Evolutionary conservation across 1,140 invertebrate species (phyloP).

Genomic region (Gonatopus flavifemur): DNA sequence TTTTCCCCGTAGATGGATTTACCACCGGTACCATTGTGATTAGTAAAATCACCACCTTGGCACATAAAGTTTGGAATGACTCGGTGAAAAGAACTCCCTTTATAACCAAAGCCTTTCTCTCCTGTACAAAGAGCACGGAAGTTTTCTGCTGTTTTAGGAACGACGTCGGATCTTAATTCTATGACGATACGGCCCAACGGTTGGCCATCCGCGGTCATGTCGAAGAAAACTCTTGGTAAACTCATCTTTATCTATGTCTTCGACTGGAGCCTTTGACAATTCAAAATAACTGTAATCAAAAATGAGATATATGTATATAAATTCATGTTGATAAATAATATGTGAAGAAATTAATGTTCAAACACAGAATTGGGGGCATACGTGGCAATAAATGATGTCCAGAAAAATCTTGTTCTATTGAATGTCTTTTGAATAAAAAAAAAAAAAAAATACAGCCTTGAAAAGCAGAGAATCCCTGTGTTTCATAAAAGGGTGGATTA

Average conservation of each 20-base stretch:
- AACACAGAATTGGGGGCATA: too few species aligned
- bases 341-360: too few species aligned
- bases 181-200: conserved; percentile 72
- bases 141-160: conserved; percentile 78
- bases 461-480: too few species aligned
- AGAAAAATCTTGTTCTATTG: too few species aligned
- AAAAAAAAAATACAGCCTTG: too few species aligned
- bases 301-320: neutral
- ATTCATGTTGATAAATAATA: too few species aligned
- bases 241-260: conserved; percentile 56
- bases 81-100: conserved; percentile 77
- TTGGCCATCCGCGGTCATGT: conserved; percentile 68
- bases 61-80: conserved; percentile 89
- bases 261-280: neutral
- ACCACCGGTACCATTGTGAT: conserved; percentile 77
- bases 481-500: too few species aligned
- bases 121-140: conserved; percentile 80
- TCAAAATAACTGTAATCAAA: neutral
- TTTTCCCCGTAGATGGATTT: conserved; percentile 79
- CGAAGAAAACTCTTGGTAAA: conserved; percentile 78
- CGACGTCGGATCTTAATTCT: conserved; percentile 71
- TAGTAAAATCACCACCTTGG: conserved; percentile 79
- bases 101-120: conserved; percentile 80
- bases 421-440: too few species aligned
- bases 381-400: too few species aligned